Percentiles rank a stretch among this genome's conserved stretches.
phyloP scores from a whole-genome alignment of 2,797 vertebrate species.

The Anableps anableps region DNA sequence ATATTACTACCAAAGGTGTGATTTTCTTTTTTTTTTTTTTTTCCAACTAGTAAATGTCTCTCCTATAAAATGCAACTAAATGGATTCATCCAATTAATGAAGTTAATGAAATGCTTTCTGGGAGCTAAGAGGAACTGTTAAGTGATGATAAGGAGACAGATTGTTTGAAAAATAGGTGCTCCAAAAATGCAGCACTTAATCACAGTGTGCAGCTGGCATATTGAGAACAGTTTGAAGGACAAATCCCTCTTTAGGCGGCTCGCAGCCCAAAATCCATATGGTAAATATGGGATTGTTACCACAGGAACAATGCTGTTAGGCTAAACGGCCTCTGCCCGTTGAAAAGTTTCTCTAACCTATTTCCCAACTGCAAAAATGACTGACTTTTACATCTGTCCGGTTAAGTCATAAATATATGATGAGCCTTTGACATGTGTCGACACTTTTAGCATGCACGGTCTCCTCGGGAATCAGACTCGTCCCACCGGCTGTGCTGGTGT shows the following conservation, averaged over 20 bases:
- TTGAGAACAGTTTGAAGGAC: conserved; percentile 59
- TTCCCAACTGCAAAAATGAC: conserved; percentile 12
- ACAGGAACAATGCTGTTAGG: conserved; percentile 34
- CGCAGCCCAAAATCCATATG: conserved; percentile 19
- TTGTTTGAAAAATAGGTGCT: conserved; percentile 57
- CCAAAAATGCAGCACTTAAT: conserved; percentile 53
- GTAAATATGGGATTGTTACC: conserved; percentile 26
- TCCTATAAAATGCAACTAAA: neutral
- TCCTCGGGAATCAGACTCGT: conserved; percentile 58
- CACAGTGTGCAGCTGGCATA: conserved; percentile 57
- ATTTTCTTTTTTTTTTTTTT: neutral
- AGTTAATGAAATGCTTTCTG: conserved; percentile 9
- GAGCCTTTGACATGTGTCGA: conserved; percentile 38
- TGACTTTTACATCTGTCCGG: conserved; percentile 22
- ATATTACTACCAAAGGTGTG: neutral
- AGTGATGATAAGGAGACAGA: conserved; percentile 15
- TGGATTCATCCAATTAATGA: neutral
- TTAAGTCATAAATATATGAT: conserved; percentile 35
- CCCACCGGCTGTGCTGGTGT: conserved; percentile 53
- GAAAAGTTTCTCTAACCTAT: conserved; percentile 19
- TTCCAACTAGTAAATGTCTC: neutral
- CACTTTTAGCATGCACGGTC: conserved; percentile 47
- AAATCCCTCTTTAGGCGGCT: too few species aligned
- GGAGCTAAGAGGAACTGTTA: conserved; percentile 15
- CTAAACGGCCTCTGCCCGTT: neutral